A percentile compares a stretch with the other conserved stretches of the same genome.
These are phyloP conservation scores for Diplodus sargus DNA, from an alignment of 2,797 vertebrate genomes.

Conservation along the genomic window DNA sequence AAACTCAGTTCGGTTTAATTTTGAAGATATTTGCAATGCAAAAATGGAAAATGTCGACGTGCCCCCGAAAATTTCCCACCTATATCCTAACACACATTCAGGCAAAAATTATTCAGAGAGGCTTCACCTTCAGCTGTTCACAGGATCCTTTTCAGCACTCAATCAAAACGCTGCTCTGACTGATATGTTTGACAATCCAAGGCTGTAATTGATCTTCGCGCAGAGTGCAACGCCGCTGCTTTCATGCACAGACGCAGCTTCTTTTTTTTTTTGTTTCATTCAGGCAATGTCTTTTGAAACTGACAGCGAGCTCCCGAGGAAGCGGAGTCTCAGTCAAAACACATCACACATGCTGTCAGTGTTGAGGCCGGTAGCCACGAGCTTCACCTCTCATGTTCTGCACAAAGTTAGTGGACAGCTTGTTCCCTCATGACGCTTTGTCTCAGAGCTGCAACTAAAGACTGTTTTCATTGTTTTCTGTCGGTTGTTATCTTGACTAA, in stretches of 20 bases:
- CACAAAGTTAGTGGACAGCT: slow-evolving; percentile 3
- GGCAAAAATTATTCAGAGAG: slow-evolving; percentile 39
- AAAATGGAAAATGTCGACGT: slow-evolving; percentile 25
- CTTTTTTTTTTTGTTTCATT: slow-evolving; percentile 39
- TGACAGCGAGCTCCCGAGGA: slow-evolving; percentile 30
- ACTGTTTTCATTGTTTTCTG: no score
- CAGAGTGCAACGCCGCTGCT: slow-evolving; percentile 7
- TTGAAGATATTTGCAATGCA: background rate
- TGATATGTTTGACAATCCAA: slow-evolving; percentile 57
- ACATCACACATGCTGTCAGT: slow-evolving; percentile 12
- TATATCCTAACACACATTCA: slow-evolving; percentile 27
- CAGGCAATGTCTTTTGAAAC: slow-evolving; percentile 29
- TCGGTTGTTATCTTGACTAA: no score
- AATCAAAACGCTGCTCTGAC: slow-evolving; percentile 60
- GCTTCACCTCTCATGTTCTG: background rate
- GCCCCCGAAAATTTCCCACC: slow-evolving; percentile 22
- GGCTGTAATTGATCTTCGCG: slow-evolving; percentile 54
- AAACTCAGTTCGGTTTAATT: slow-evolving; percentile 1
- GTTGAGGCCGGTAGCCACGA: slow-evolving; percentile 1
- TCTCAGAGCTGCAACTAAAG: background rate
- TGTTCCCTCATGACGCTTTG: slow-evolving; percentile 9
- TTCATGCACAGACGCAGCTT: slow-evolving; percentile 44
- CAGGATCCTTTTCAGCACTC: slow-evolving; percentile 50
- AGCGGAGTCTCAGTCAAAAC: slow-evolving; percentile 28
- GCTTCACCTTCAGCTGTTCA: slow-evolving; percentile 56